A percentile compares a stretch with the other conserved stretches of the same genome.
Evolutionary conservation across 2,113 vertebrate genomes (phyloP).

Genomic region (Eurypyga helias): DNA sequence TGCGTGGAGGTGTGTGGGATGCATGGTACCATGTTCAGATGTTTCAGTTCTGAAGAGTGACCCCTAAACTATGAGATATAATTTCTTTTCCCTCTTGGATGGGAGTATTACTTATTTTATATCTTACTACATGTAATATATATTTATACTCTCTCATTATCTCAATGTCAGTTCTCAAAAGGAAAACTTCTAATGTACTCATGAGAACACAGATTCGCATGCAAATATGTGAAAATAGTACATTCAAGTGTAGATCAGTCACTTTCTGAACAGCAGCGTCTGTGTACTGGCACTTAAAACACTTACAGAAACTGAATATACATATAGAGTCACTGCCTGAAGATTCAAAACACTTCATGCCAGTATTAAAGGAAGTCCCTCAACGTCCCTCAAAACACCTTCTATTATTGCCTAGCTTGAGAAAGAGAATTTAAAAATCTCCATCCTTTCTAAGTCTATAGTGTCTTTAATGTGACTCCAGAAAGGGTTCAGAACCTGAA

Average conservation of each 20-base stretch:
- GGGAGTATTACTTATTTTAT: background rate
- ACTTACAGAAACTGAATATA: background rate
- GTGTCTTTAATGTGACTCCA: background rate
- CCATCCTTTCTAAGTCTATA: background rate
- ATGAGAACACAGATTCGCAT: background rate
- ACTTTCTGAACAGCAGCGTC: background rate
- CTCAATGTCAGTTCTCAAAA: background rate
- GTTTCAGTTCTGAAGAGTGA: background rate
- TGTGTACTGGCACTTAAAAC: background rate
- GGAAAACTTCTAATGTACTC: background rate
- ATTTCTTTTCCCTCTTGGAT: background rate
- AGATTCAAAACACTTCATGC: background rate
- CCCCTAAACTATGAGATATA: background rate
- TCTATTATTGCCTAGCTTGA: background rate
- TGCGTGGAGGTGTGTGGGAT: fast-evolving
- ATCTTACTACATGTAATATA: background rate
- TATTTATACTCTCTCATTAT: background rate
- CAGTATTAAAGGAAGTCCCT: background rate
- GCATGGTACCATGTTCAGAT: fast-evolving
- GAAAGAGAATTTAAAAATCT: background rate
- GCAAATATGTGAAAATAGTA: background rate
- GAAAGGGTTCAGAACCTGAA: background rate
- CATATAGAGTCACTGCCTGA: background rate
- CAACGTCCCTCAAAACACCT: background rate
- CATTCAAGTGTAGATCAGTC: background rate